Base-by-base conservation (phyloP, 2,888 invertebrate genomes). In the Parelbella ahira region DNA sequence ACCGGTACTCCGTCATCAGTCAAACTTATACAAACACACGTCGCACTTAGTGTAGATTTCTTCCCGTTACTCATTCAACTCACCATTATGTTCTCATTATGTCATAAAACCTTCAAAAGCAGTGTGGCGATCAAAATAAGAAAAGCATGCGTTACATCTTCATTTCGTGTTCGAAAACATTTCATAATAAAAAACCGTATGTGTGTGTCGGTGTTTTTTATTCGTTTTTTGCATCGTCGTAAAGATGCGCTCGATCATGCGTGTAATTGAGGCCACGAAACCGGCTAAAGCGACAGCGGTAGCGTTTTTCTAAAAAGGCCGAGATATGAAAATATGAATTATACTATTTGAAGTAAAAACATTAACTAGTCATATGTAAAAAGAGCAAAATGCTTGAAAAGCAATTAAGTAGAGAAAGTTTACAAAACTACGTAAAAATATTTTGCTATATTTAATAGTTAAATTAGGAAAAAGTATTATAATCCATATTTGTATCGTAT, bases 221-320 rank as follows among this genome's bases (percentile, higher is more conserved):
- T 8, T 4, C n/a, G n/a, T n/a, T 28, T 24, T 34, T 24, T 8
- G 8, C 34, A 11, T 3, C 11, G 11, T n/a, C 11, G 12, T 19
- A 8, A 28, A 37, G 28, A 28, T 28, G 12, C 27, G 37, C 37
- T 37, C 37, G 15, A 25, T 37, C 12, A 15, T 28, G 37, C 20
- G 19, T 28, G 37, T 37, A 28, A 37, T 37, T 28, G 37, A 28
- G 28, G 37, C 37, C 28, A 37, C 10, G 4, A 13, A 18, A 28
- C 7, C 11, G 11, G 25, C 23, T 5, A 7, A 1, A 2, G 21
- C n/a, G n/a, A n/a, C n/a, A n/a, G n/a, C n/a, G n/a, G n/a, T n/a
- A n/a, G n/a, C n/a, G n/a, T n/a, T n/a, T n/a, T n/a, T n/a, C n/a
- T n/a, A 7, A 2, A 8, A 23, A 23, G 2, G 2, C 2, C 1